Conservation (phyloP, 2,888 invertebrate genomes). For the Nemapogon koenigi region DNA sequence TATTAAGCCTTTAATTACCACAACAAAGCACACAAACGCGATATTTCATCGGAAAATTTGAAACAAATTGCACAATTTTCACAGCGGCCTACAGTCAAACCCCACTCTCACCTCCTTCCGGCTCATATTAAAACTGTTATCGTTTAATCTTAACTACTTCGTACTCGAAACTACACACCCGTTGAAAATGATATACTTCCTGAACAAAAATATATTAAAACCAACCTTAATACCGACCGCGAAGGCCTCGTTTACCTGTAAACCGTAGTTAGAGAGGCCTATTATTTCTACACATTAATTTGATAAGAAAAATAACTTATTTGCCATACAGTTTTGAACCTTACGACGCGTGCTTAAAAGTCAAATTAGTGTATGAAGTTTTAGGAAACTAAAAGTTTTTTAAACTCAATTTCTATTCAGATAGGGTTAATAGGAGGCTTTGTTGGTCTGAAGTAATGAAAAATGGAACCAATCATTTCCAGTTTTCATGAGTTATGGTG, state of each 20-base stretch:
- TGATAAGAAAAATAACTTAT: conserved; percentile 45
- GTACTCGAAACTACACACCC: conserved; percentile 55
- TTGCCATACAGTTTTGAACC: conserved; percentile 25
- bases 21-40: neutral
- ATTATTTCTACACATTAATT: conserved; percentile 58
- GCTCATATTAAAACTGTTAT: conserved; percentile 61
- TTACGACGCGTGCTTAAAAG: conserved; percentile 14
- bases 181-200: conserved; percentile 49
- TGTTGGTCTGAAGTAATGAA: conserved; percentile 18
- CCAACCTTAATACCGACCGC: conserved; percentile 22
- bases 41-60: conserved; percentile 24
- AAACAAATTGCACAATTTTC: conserved; percentile 48
- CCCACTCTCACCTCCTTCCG: conserved; percentile 44
- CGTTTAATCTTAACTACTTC: conserved; percentile 56
- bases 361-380: neutral
- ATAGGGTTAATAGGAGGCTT: conserved; percentile 23
- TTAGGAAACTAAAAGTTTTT: conserved; percentile 4
- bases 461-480: conserved; percentile 11
- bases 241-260: conserved; percentile 18
- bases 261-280: conserved; percentile 20
- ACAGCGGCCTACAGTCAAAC: conserved; percentile 27
- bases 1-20: too few relatives aligned
- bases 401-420: conserved; percentile 19
- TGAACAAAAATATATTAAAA: conserved; percentile 23
- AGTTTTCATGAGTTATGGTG: too few relatives aligned